A percentile compares a stretch with the other conserved stretches of the same genome.
Evolutionary conservation across 2,113 vertebrate genomes (phyloP).

Genomic region (Monopterus albus): DNA sequence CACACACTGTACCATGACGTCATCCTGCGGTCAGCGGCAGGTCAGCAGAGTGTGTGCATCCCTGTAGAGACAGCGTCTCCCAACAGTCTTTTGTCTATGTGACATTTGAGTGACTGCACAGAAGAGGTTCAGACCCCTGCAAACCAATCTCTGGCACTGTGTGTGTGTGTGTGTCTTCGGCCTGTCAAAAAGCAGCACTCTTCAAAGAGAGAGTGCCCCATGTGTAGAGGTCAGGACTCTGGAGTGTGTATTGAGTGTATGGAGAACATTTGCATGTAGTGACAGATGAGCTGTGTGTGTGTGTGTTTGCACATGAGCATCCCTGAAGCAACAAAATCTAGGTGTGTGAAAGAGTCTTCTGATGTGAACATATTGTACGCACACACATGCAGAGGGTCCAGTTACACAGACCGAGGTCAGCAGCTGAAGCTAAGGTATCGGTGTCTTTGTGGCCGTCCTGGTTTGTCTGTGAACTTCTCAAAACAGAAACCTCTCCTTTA

Average conservation of each 20-base stretch:
- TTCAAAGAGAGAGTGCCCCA: constrained; percentile 74
- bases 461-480: constrained; percentile 49
- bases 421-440: constrained; percentile 32
- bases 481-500: constrained; percentile 15
- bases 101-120: constrained; percentile 75
- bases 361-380: constrained; percentile 66
- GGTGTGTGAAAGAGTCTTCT: constrained; percentile 67
- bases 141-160: constrained; percentile 70
- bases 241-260: constrained; percentile 65
- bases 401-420: constrained; percentile 59
- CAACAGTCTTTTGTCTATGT: constrained; percentile 67
- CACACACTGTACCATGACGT: constrained; percentile 29
- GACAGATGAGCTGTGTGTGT: constrained; percentile 61
- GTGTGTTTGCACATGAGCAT: constrained; percentile 51
- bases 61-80: constrained; percentile 68
- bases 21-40: constrained; percentile 59
- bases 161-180: constrained; percentile 52
- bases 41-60: constrained; percentile 46
- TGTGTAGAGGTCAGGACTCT: constrained; percentile 69
- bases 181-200: constrained; percentile 64
- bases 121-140: constrained; percentile 79
- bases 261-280: constrained; percentile 63
- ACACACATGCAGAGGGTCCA: constrained; percentile 45
- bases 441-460: constrained; percentile 41
- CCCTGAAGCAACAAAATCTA: constrained; percentile 62